Evolutionary conservation across 2,113 vertebrate species (phyloP).

Genomic region (Regulus satrapa): DNA sequence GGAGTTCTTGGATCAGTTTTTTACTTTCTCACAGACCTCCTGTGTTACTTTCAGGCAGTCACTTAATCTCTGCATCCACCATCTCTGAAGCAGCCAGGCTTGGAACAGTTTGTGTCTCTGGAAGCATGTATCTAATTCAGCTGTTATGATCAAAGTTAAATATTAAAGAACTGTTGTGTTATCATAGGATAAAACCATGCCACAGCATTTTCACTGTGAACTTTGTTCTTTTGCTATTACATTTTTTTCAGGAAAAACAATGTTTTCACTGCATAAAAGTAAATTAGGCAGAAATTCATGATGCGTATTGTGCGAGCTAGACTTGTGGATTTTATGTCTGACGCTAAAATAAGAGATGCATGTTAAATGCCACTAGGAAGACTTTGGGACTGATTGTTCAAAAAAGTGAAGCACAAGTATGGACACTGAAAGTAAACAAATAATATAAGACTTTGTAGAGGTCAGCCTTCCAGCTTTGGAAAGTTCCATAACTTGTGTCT

Average conservation of each 20-base stretch:
- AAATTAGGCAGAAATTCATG: background rate
- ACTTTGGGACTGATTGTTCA: background rate
- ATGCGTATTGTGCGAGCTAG: rapidly evolving
- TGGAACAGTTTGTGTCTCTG: background rate
- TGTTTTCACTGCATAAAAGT: background rate
- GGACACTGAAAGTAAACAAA: background rate
- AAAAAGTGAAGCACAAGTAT: background rate
- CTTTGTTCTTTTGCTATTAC: background rate
- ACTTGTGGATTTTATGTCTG: background rate
- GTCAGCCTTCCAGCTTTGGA: background rate
- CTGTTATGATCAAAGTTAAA: background rate
- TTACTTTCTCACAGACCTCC: constrained; percentile 5
- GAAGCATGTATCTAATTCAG: background rate
- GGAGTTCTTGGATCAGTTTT: background rate
- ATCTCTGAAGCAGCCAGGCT: background rate
- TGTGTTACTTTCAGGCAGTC: background rate
- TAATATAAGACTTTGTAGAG: background rate
- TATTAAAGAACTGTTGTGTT: constrained; percentile 7
- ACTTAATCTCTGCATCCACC: background rate
- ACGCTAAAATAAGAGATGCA: background rate
- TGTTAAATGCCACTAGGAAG: background rate
- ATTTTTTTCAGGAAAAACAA: background rate
- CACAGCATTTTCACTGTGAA: background rate
- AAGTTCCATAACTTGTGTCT: background rate
- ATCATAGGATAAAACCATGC: background rate